Evolutionary conservation across 2,888 invertebrate genomes (phyloP), one percentile per base, ranked within the genome.

Genomic region (Boloria euphrosyne): DNA sequence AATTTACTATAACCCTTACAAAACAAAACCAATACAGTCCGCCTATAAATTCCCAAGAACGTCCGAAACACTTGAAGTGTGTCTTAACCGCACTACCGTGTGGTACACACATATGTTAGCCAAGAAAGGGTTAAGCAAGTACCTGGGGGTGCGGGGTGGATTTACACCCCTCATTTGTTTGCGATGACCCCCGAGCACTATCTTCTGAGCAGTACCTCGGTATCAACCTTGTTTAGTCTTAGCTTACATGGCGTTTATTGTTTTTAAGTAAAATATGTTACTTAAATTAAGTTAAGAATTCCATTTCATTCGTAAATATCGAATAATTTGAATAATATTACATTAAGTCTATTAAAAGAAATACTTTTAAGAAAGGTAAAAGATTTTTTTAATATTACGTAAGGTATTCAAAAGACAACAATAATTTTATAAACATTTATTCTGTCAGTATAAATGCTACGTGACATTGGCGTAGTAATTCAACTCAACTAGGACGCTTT

Each of bases 131-230:
- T 90, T 89, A 85, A 87, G 89, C 84, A 85, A 84, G 85, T 82
- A 87, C 87, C 87, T 85, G 75, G 72, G 70, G 75, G 74, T 75
- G 78, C 74, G 74, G 86, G 87, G 89, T 84, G 93, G 93, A 93
- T 93, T 93, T 93, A 93, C 93, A 90, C 93, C 91, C 93, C 93
- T 94, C 94, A 93, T 94, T 94, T 94, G 93, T 94, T 94, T 94
- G 93, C 93, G 93, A 93, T 94, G 94, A 94, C 93, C 93, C 93
- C 90, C 84, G 75, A 85, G 85, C 81, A 84, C 83, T 89, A 88
- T 89, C 88, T 88, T 76, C 78, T 76, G 78, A 80, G 80, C 80
- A 81, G 77, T 76, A 78, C 82, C 85, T 85, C 82, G 80, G 81
- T 85, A 86, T 38, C 31, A 38, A 38, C 85, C 87, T 84, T 64